Evolutionary conservation across 2,797 vertebrate genomes (phyloP).

Genomic region (Oreochromis grahami): DNA sequence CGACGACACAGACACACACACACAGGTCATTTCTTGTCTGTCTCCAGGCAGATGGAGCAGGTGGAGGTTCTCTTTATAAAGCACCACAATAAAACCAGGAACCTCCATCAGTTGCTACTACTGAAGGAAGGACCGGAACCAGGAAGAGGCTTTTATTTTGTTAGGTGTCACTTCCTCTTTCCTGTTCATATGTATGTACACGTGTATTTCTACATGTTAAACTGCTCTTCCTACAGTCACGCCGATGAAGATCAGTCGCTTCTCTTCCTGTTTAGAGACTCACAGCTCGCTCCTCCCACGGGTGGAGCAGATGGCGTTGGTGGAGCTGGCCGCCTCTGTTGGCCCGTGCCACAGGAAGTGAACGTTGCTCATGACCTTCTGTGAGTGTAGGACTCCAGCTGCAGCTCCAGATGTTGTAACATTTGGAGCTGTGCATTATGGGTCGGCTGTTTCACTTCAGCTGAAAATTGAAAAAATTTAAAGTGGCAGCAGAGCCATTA

Average conservation of each 20-base stretch:
- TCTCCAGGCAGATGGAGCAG: conserved; percentile 78
- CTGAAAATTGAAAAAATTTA: too few relatives aligned
- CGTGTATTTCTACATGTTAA: conserved; percentile 10
- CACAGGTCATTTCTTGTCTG: conserved; percentile 13
- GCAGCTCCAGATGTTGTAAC: not conserved
- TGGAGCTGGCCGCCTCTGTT: not conserved
- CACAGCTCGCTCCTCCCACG: not conserved
- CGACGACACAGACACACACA: conserved; percentile 78
- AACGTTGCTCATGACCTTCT: not conserved
- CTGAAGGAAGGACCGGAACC: conserved; percentile 40
- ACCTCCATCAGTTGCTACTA: conserved; percentile 60
- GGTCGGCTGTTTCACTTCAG: not conserved
- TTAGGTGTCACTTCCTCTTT: not conserved
- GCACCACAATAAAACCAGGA: conserved; percentile 81
- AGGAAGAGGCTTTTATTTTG: not conserved
- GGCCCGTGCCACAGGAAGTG: not conserved
- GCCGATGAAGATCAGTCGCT: not conserved
- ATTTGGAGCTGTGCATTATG: not conserved
- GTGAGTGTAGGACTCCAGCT: not conserved
- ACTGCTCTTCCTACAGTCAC: not conserved
- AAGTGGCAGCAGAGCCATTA: not conserved
- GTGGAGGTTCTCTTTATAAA: conserved; percentile 78
- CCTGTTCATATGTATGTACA: conserved; percentile 7
- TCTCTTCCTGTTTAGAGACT: not conserved
- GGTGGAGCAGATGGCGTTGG: not conserved